A percentile compares a stretch with the other conserved stretches of the same genome.
phyloP scores from a whole-genome alignment of 2,113 vertebrate genomes.

The Boleophthalmus pectinirostris region DNA sequence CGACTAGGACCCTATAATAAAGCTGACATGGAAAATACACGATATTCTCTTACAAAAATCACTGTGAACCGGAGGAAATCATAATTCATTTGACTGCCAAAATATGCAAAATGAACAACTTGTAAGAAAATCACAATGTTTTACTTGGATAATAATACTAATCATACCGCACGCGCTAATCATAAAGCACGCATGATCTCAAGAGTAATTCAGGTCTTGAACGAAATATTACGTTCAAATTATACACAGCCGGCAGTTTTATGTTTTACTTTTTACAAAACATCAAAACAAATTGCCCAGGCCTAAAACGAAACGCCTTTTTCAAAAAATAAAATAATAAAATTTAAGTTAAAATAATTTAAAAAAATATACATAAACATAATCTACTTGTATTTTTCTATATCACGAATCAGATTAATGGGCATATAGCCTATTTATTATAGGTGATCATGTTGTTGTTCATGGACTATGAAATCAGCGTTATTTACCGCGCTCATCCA shows the following conservation, averaged over 20 bases:
- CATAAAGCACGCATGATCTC: neutral
- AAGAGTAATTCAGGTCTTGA: neutral
- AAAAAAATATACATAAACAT: too few species aligned
- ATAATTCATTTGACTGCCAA: neutral
- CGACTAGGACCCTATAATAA: neutral
- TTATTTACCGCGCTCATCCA: too few species aligned
- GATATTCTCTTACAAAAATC: too few species aligned
- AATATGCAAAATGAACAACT: slow-evolving; percentile 4
- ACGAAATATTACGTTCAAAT: neutral
- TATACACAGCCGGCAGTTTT: neutral
- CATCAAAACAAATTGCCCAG: neutral
- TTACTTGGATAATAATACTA: slow-evolving; percentile 10
- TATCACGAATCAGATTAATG: too few species aligned
- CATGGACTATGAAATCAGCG: too few species aligned
- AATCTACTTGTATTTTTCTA: too few species aligned
- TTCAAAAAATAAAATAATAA: neutral
- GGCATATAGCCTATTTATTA: too few species aligned
- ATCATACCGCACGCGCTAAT: neutral
- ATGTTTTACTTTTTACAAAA: neutral
- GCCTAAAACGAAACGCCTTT: neutral
- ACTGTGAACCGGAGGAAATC: neutral
- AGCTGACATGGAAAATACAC: neutral
- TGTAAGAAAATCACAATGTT: slow-evolving; percentile 3
- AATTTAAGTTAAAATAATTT: too few species aligned
- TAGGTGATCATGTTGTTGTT: too few species aligned